Conservation (phyloP, 2,113 vertebrate species). For the Gobius niger region DNA sequence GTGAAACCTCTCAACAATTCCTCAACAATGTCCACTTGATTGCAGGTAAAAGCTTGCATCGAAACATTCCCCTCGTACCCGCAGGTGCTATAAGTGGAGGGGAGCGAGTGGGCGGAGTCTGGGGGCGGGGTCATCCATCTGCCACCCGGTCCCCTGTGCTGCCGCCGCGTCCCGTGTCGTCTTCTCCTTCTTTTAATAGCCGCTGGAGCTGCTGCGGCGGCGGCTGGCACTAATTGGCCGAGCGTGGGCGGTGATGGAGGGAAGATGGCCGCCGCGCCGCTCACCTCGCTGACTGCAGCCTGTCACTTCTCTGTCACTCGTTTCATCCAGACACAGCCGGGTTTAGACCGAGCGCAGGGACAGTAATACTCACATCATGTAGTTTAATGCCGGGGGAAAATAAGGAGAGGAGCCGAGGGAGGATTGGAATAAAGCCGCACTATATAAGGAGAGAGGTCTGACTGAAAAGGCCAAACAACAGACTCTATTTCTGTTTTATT, state of each 20-base stretch:
- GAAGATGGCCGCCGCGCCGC: constrained; percentile 62
- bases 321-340: constrained; percentile 20
- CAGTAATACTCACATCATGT: background rate
- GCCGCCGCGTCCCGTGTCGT: constrained; percentile 9
- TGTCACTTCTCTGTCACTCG: constrained; percentile 71
- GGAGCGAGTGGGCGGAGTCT: constrained; percentile 58
- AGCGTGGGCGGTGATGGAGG: constrained; percentile 64
- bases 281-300: constrained; percentile 68
- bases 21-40: too few relatives aligned
- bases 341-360: background rate
- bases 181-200: constrained; percentile 65
- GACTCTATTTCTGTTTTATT: background rate
- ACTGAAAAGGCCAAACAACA: background rate
- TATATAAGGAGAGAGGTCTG: background rate
- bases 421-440: background rate
- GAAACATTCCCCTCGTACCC: too few relatives aligned
- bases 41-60: too few relatives aligned
- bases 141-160: constrained; percentile 50
- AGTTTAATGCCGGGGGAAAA: background rate
- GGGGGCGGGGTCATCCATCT: constrained; percentile 61
- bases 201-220: constrained; percentile 53
- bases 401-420: background rate
- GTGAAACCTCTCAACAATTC: too few relatives aligned
- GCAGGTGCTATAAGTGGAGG: constrained; percentile 40
- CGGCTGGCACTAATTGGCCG: constrained; percentile 69